Conservation (phyloP, 2,113 vertebrate species). For the Tretioscincus oriximinensis region DNA sequence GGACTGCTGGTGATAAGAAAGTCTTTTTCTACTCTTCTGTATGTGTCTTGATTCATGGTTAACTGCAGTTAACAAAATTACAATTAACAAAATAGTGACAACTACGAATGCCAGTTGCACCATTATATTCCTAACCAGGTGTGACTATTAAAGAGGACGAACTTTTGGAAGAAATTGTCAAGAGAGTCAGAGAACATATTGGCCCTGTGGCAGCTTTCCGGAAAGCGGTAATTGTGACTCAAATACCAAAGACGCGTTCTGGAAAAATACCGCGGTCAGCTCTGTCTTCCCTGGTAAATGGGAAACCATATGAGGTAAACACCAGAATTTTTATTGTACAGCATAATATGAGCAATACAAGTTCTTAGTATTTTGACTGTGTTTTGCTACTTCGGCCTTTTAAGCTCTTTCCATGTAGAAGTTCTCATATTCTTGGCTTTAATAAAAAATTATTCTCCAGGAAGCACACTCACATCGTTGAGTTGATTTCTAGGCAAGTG, state of each 20-base stretch:
- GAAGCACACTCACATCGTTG: not conserved
- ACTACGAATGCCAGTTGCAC: not conserved
- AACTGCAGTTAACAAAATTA: not conserved
- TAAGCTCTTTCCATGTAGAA: too few relatives aligned
- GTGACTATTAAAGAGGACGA: conserved; percentile 65
- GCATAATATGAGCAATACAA: rapidly evolving
- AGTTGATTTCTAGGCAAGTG: not conserved
- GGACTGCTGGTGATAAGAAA: not conserved
- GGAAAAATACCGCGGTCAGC: conserved; percentile 92
- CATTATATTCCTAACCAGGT: conserved; percentile 67
- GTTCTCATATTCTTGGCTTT: not conserved
- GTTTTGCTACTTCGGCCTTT: not conserved
- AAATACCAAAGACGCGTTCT: conserved; percentile 92
- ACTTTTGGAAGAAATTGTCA: conserved; percentile 80
- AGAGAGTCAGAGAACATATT: conserved; percentile 79
- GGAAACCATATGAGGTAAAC: conserved; percentile 86
- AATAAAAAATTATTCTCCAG: not conserved
- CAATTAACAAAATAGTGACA: not conserved
- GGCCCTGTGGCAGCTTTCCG: conserved; percentile 92
- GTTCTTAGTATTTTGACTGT: not conserved
- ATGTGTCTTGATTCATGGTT: not conserved
- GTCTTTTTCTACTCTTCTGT: not conserved
- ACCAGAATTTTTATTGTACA: not conserved
- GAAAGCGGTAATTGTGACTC: conserved; percentile 83
- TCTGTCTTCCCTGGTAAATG: conserved; percentile 85